Base-by-base conservation (phyloP, 2,797 vertebrate species). In the Dallia pectoralis region DNA sequence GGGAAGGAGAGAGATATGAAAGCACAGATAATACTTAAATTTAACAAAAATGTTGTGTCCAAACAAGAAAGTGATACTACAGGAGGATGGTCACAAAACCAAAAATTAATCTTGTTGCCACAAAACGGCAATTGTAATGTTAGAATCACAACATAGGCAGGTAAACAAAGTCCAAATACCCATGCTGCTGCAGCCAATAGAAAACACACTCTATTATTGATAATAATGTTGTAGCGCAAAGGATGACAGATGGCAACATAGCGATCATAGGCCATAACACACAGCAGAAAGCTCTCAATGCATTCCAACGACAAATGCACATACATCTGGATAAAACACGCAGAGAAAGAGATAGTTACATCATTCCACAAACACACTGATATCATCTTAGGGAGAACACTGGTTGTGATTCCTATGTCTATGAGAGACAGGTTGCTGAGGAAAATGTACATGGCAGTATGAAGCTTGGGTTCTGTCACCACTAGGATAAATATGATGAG, bases 331-430 rank as follows among this genome's bases (percentile, higher is more conserved):
- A 59, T 11, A 25, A 25, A 59, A 59, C 53, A 59, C 2, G 22
- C 53, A 25, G 22, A 12, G 53, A 11, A 59, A 12, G 53, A 59
- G 53, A 59, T 59, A 3, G n/a, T 59, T 56, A 25, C 15, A 9
- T 56, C 51, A 49, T 73, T 70, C 30, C 6, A 19, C 29, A 51
- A 51, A 40, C 27, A 61, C 56, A 51, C 47, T 16, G 64, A 25
- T 67, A 73, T 67, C 47, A 73, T 33, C 15, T 73, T 72, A 27
- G 75, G 71, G 40, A 73, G 61, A 59, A 77, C 51, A 22, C 22
- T 53, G 27, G 71, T 72, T 18, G 61, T 40, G 40, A 72, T 67
- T 15, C 69, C 53, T 22, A 73, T 59, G 48, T 77, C 70, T 22
- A 36, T 30, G 19, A 77, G 16, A 0, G 72, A 56, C 18, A 73